These are phyloP conservation scores for Parnassius glacialis DNA, from an alignment of 2,888 invertebrate species.

Conservation along the genomic window DNA sequence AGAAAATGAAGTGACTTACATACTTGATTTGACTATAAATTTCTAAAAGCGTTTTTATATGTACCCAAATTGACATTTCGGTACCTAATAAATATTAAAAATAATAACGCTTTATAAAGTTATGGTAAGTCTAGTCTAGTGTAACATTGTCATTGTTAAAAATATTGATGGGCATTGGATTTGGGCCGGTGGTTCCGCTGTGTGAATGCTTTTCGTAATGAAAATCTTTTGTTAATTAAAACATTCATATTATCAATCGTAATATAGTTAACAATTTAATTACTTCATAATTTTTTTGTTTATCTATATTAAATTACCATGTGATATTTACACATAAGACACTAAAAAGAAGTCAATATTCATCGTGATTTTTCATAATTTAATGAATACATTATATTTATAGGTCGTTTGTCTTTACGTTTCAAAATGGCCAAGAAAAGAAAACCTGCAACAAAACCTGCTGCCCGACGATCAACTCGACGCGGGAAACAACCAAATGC, in stretches of 20 bases:
- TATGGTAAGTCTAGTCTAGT: slow-evolving; percentile 49
- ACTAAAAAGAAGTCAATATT: slow-evolving; percentile 62
- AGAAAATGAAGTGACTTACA: slow-evolving; percentile 46
- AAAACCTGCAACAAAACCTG: slow-evolving; percentile 59
- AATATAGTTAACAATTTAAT: too few species aligned
- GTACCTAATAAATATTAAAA: slow-evolving; percentile 36
- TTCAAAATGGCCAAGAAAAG: slow-evolving; percentile 68
- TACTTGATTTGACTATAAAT: slow-evolving; percentile 39
- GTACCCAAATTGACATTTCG: slow-evolving; percentile 30
- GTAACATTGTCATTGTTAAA: slow-evolving; percentile 24
- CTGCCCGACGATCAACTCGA: slow-evolving; percentile 59
- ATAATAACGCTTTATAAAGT: slow-evolving; percentile 43
- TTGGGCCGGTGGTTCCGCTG: slow-evolving; percentile 59
- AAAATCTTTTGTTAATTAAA: too few species aligned
- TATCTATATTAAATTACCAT: slow-evolving; percentile 16
- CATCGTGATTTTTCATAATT: slow-evolving; percentile 29
- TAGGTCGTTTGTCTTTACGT: slow-evolving; percentile 54
- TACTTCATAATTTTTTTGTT: too few species aligned
- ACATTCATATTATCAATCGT: too few species aligned
- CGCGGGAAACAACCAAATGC: slow-evolving; percentile 58
- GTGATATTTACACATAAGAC: slow-evolving; percentile 27
- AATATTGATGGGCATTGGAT: slow-evolving; percentile 34
- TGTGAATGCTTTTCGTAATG: slow-evolving; percentile 25
- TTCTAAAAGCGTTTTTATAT: slow-evolving; percentile 42
- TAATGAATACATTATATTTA: slow-evolving; percentile 39